Percentiles rank a stretch among this genome's conserved stretches.
phyloP scores from a whole-genome alignment of 2,797 vertebrate genomes.

The Squalus acanthias region DNA sequence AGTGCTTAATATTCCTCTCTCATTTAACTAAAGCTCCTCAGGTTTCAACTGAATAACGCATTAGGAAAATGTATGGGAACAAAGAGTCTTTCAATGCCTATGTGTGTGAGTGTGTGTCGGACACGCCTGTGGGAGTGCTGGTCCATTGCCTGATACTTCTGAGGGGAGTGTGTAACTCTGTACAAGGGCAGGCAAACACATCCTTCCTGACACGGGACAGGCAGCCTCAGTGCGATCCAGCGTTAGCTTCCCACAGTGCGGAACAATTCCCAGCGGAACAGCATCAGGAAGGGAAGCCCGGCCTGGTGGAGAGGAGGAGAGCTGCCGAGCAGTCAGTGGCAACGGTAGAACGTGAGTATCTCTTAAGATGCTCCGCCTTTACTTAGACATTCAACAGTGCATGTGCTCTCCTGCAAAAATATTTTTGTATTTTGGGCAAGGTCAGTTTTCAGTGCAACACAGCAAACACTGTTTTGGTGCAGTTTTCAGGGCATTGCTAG shows the following conservation, averaged over 20 bases:
- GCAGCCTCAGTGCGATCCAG: background rate
- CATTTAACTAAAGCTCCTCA: background rate
- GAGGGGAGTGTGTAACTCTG: background rate
- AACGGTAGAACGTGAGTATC: background rate
- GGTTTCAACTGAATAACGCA: background rate
- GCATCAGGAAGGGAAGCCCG: background rate
- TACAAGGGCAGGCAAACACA: background rate
- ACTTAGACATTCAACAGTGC: background rate
- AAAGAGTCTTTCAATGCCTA: background rate
- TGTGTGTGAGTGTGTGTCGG: background rate
- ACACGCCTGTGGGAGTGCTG: slow-evolving; percentile 12
- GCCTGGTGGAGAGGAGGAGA: background rate
- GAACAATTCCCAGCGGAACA: background rate
- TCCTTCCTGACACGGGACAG: background rate
- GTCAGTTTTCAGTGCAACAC: background rate
- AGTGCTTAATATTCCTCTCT: background rate
- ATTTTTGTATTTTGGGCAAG: background rate
- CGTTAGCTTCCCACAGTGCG: background rate
- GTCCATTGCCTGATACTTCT: background rate
- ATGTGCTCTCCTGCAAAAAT: background rate
- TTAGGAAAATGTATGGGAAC: background rate
- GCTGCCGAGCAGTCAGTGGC: background rate
- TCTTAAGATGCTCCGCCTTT: background rate
- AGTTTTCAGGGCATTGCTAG: background rate
- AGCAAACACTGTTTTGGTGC: background rate